Evolutionary conservation across 1,140 invertebrate genomes (phyloP), one percentile per base, ranked within the genome.

Genomic region (Paramacrobiotus metropolitanus): DNA sequence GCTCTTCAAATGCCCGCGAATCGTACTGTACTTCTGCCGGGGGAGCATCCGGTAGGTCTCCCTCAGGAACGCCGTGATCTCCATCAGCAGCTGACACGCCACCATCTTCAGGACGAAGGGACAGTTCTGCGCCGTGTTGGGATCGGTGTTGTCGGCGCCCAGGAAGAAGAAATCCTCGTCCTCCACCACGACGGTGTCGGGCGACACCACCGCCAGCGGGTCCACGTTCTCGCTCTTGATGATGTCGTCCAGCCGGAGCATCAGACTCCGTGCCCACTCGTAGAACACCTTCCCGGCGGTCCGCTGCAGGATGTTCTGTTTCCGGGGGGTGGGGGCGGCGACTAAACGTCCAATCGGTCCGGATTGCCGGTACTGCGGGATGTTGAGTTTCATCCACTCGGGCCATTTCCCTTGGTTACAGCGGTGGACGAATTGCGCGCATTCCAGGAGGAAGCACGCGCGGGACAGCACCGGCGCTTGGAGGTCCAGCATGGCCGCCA

Each of bases 391-490:
- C 83, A 94, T 90, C 89, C 90, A 94, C 1, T 80, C 77, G 18
- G 94, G 92, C 93, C 94, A 98, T 65, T 92, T 87, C 1, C 92
- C 91, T 74, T 88, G 87, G 70, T 97, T 98, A 71, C 94, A 99
- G 62, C 85, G 82, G 70, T 97, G 90, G 0, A 99, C 91, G 68
- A 96, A 86, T 72, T 94, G 83, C 2, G 89, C 84, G 72, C 92
- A 96, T 74, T 99, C 94, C 31, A 99, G 73, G 30, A 96, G 71
- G 31, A 97, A 78, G 1, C 86, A 81, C 20, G 94, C 93, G 69
- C 91, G 75, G 0, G 87, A 79, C 0, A 94, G 82, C 1, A 98
- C 83, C 2, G 93, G 89, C 28, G 93, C 87, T 73, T 93, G 90
- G 88, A 99, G 78, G 74, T 97, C 91, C 31, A 98, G 72, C 45